Base-by-base conservation (phyloP, 2,888 invertebrate genomes). In the Lochmaea crataegi region DNA sequence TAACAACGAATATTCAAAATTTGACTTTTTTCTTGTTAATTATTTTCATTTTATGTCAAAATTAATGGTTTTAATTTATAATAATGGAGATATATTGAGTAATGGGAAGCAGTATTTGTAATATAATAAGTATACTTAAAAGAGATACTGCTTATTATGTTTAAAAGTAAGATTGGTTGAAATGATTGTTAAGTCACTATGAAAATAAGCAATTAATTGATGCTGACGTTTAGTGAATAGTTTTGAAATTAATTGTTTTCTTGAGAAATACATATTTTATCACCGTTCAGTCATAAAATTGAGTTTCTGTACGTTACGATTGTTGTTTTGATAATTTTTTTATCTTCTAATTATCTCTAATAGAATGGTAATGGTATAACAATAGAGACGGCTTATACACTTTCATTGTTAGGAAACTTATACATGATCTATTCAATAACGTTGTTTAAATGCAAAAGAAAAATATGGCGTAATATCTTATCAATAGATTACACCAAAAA, bases 351-450 rank as follows among this genome's bases (percentile, higher is more conserved):
- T 45, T 45, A 45, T 45, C 45, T 45, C 2, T 4, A 45, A 45
- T 14, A 12, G 45, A 45, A 14, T 45, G 14, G 45, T 45, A 45
- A 45, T 12, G 12, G 45, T 45, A 45, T 11, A 45, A 45, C 56
- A 56, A 56, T 56, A 56, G 16, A n/a, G 51, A n/a, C 51, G 32
- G 32, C 9, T 57, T 68, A 22, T 60, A 60, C 18, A 56, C 16
- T 57, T 67, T 67, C 57, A 38, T 38, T 38, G 32, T 38, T 38
- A 9, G 32, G 32, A 38, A 38, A 38, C 32, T 38, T 38, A 32
- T 1, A 32, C 32, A 7, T 38, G 5, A 38, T 38, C 32, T 38
- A 38, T 38, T 38, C 32, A 38, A 38, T 38, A 9, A 38, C 32
- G 5, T 7, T 38, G 5, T 32, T 32, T 4, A 32, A 32, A 32